A percentile compares a stretch with the other conserved stretches of the same genome.
phyloP scores from a whole-genome alignment of 2,113 vertebrate genomes.

The Lichenostomus cassidix region DNA sequence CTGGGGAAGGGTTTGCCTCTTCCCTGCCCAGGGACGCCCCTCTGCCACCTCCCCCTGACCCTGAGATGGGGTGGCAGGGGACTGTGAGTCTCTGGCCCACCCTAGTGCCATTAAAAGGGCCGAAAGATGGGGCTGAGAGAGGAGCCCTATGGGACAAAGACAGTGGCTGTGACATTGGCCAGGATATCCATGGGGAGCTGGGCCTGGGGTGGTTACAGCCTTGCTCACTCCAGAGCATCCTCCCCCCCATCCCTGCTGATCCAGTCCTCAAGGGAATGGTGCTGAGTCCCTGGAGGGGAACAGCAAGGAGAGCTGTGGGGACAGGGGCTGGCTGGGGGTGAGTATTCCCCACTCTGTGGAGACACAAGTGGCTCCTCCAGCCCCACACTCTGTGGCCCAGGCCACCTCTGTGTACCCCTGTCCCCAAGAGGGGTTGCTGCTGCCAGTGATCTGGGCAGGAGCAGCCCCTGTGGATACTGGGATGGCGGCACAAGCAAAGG shows the following conservation, averaged over 20 bases:
- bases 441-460: rapidly evolving
- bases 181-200: not conserved
- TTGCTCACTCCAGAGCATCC: not conserved
- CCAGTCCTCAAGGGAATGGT: rapidly evolving
- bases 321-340: not conserved
- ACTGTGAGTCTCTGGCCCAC: not conserved
- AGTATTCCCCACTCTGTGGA: not conserved
- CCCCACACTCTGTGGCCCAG: not conserved
- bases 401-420: not conserved
- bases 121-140: not conserved
- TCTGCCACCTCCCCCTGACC: too few relatives aligned
- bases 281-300: not conserved
- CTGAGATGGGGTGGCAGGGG: not conserved
- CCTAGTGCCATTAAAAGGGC: not conserved
- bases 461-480: rapidly evolving
- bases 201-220: not conserved
- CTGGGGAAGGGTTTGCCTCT: not conserved
- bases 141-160: not conserved
- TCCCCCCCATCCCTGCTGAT: not conserved
- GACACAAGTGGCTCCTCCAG: not conserved
- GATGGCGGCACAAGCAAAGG: not conserved
- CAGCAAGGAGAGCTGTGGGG: not conserved
- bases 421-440: not conserved
- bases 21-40: not conserved
- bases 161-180: rapidly evolving